Base-by-base conservation (phyloP, 2,797 vertebrate species). In the Mareca penelope region DNA sequence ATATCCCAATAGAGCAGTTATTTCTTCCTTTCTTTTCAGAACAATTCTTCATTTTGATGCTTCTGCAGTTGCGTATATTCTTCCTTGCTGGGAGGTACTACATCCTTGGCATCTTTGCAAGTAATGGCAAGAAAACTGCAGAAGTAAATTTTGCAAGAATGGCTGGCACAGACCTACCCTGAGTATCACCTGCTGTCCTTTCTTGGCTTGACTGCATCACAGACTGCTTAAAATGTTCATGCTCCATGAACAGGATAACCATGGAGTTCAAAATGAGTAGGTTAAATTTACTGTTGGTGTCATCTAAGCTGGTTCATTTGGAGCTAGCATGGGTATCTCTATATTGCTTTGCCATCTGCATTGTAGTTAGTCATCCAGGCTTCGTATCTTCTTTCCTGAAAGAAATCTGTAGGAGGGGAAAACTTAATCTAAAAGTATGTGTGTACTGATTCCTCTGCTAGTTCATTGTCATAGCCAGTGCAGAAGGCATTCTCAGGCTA, bases 281-380 rank as follows among this genome's bases (percentile, higher is more conserved):
- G 57, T 93, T 92, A 90, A 81, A 84, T 70, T 94, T 67, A n/a
- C 80, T 93, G 5, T 0, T 35, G n/a, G 64, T 88, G 73, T 67
- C 83, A 68, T 73, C 84, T 75, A 57, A 94, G 59, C 68, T 80
- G 40, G 48, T 80, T 94, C 39, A 5, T 89, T 86, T 85, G 83
- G 78, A 96, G 73, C 67, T 82, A 77, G 37, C 50, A 33, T 60
- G 72, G 77, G 19, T 76, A 64, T 33, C 67, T 94, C 82, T 73
- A 81, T 63, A 12, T 56, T 84, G 48, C 83, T 93, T 61, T 90
- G 71, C 93, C 90, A 95, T 96, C 92, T 94, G 95, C 93, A 90
- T 85, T 89, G 75, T 91, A 39, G 71, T 95, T 96, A 96, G 94
- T 96, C 94, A 96, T 94, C 94, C 65, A 88, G 75, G 80, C 80